phyloP scores from a whole-genome alignment of 2,113 vertebrate species.

The Hoplias malabaricus region DNA sequence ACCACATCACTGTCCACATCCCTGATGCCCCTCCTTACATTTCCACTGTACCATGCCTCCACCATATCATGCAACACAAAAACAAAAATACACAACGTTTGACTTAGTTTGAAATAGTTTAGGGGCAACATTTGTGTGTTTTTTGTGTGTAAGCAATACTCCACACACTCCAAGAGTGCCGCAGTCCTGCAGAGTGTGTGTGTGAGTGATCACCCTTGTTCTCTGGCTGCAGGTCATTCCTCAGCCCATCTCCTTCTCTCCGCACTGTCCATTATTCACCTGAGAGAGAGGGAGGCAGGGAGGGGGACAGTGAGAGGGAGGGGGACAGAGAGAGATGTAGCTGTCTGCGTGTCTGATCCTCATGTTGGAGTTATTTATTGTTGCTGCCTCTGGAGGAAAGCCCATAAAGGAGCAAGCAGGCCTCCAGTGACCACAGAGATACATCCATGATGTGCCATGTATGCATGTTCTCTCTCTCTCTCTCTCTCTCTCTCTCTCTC shows the following conservation, averaged over 20 bases:
- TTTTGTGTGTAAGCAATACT: neutral
- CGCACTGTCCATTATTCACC: slow-evolving; percentile 46
- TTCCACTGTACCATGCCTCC: no score
- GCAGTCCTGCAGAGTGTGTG: slow-evolving; percentile 24
- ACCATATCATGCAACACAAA: no score
- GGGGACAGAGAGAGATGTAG: slow-evolving; percentile 1
- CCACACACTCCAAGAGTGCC: neutral
- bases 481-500: neutral
- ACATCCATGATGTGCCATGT: neutral
- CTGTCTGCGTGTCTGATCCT: slow-evolving; percentile 26
- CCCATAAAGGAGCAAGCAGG: neutral
- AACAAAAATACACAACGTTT: no score
- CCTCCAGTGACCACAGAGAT: slow-evolving; percentile 2
- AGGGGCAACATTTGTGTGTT: neutral
- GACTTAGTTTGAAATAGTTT: no score
- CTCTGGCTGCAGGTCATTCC: slow-evolving; percentile 44
- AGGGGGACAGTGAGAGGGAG: neutral
- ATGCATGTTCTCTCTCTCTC: slow-evolving; percentile 11
- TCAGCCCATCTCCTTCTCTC: slow-evolving; percentile 45
- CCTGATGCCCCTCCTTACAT: no score
- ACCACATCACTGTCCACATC: no score
- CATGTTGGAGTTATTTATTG: slow-evolving; percentile 37
- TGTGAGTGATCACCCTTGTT: slow-evolving; percentile 50
- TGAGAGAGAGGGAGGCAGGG: neutral
- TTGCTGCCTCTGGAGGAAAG: slow-evolving; percentile 8